Conservation (phyloP, 1,140 invertebrate genomes). For the Sitophilus oryzae region DNA sequence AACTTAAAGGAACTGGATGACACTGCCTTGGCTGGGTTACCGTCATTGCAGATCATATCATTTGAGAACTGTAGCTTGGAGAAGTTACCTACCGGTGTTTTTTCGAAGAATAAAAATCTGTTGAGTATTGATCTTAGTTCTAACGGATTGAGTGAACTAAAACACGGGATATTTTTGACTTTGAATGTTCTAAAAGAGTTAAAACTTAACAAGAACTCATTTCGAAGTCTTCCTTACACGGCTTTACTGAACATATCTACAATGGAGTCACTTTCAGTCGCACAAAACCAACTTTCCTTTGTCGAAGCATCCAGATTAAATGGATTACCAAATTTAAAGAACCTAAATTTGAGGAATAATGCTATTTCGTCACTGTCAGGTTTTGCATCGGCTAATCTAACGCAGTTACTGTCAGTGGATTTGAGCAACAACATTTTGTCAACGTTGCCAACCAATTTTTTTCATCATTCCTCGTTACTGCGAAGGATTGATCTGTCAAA, state of each 20-base stretch:
- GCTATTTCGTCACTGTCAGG: slow-evolving; percentile 67
- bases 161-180: slow-evolving; percentile 61
- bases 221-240: slow-evolving; percentile 69
- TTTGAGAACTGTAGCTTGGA: slow-evolving; percentile 63
- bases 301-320: slow-evolving; percentile 73
- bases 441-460: slow-evolving; percentile 76
- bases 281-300: slow-evolving; percentile 62
- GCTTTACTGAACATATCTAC: slow-evolving; percentile 67
- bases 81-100: slow-evolving; percentile 60
- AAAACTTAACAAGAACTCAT: slow-evolving; percentile 63
- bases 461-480: slow-evolving; percentile 63
- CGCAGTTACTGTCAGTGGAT: slow-evolving; percentile 64
- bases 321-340: slow-evolving; percentile 63
- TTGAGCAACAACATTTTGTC: slow-evolving; percentile 67
- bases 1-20: slow-evolving; percentile 67
- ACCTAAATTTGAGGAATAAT: slow-evolving; percentile 71
- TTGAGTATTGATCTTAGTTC: slow-evolving; percentile 63
- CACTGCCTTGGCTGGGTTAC: slow-evolving; percentile 64
- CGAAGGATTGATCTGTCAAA: slow-evolving; percentile 70
- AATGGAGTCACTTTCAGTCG: slow-evolving; percentile 65
- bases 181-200: slow-evolving; percentile 70
- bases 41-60: slow-evolving; percentile 64
- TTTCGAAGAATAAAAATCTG: slow-evolving; percentile 68
- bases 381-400: slow-evolving; percentile 68
- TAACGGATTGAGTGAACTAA: slow-evolving; percentile 60